Conservation (phyloP, 2,113 vertebrate species). For the Aegithalos caudatus region DNA sequence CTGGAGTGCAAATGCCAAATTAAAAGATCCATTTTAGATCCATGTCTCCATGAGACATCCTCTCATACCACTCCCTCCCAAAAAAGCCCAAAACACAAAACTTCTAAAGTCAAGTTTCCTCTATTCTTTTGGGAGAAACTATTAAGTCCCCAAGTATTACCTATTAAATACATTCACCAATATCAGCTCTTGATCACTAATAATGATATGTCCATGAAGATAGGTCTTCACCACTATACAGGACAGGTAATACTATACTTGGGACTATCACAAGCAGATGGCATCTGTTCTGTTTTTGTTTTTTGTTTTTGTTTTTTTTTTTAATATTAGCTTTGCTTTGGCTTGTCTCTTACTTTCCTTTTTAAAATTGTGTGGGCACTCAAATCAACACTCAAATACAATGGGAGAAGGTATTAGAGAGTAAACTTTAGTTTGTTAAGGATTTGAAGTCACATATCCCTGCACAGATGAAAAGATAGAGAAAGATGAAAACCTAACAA, state of each 20-base stretch:
- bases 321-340: background rate
- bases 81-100: background rate
- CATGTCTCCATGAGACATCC: background rate
- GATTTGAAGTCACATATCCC: background rate
- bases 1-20: background rate
- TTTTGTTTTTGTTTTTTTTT: background rate
- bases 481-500: background rate
- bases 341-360: background rate
- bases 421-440: background rate
- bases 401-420: background rate
- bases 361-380: background rate
- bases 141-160: background rate
- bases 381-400: background rate
- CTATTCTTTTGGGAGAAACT: background rate
- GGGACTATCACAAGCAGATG: background rate
- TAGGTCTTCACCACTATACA: background rate
- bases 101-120: background rate
- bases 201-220: background rate
- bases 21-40: background rate
- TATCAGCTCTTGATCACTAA: background rate
- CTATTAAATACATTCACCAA: background rate
- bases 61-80: background rate
- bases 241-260: no score
- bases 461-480: background rate
- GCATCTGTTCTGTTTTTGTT: background rate